Conservation (phyloP, 1,140 invertebrate genomes). For the Lutraria rhynchaena region DNA sequence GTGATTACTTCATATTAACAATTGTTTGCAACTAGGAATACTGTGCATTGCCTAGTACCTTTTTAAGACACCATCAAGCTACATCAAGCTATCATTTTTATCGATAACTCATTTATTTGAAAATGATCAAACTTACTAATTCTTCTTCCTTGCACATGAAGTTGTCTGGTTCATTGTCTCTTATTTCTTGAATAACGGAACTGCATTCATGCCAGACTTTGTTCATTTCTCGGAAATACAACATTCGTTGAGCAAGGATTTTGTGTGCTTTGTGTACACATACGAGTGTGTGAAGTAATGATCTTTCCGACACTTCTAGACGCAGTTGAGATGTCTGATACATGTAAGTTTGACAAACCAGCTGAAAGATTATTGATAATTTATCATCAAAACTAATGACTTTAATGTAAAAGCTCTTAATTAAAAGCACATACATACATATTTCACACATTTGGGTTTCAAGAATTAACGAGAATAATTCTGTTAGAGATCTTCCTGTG, state of each 20-base stretch:
- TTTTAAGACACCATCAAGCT: too few relatives aligned
- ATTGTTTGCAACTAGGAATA: too few relatives aligned
- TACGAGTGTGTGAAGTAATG: neutral
- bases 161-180: conserved; percentile 22
- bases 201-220: conserved; percentile 45
- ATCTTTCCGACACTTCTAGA: neutral
- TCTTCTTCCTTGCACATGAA: conserved; percentile 29
- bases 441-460: neutral
- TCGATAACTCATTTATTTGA: too few relatives aligned
- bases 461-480: neutral
- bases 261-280: conserved; percentile 3
- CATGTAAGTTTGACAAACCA: conserved; percentile 40
- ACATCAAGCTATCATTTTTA: too few relatives aligned
- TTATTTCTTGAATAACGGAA: neutral
- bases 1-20: too few relatives aligned
- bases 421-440: neutral
- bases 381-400: neutral
- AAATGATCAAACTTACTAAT: conserved; percentile 45
- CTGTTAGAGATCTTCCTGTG: neutral
- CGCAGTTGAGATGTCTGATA: too few relatives aligned
- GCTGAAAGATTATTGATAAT: conserved; percentile 18
- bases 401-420: neutral
- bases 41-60: too few relatives aligned
- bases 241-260: neutral
- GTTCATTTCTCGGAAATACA: conserved; percentile 30